Conservation (phyloP, 2,888 invertebrate species). For the Euspilapteryx auroguttella region DNA sequence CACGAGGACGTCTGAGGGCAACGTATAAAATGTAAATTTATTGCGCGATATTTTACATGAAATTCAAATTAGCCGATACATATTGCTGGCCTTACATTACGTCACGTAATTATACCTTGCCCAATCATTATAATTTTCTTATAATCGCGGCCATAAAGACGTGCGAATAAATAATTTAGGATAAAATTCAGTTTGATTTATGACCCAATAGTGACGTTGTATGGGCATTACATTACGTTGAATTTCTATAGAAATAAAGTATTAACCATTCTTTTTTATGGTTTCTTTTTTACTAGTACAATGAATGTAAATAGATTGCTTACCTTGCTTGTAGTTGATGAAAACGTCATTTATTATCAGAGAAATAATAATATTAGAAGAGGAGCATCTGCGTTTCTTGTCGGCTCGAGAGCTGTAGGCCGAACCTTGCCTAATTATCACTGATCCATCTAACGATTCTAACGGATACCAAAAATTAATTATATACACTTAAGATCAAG, state of each 20-base stretch:
- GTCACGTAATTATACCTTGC: constrained; percentile 47
- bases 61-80: constrained; percentile 50
- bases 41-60: constrained; percentile 53
- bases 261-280: no score
- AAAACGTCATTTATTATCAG: constrained; percentile 36
- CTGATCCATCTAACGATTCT: constrained; percentile 54
- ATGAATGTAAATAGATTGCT: no score
- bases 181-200: constrained; percentile 42
- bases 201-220: no score
- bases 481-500: no score
- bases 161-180: constrained; percentile 54
- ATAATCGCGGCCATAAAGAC: constrained; percentile 51
- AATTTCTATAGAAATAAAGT: no score
- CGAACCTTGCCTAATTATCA: constrained; percentile 38
- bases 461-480: constrained; percentile 52
- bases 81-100: constrained; percentile 43
- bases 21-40: constrained; percentile 58
- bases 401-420: constrained; percentile 26
- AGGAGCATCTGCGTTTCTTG: constrained; percentile 43
- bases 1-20: constrained; percentile 27
- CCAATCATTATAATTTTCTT: constrained; percentile 60
- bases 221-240: no score
- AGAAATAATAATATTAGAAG: constrained; percentile 39
- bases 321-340: no score
- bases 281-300: no score